Evolutionary conservation across 1,140 invertebrate genomes (phyloP).

Genomic region (Ceratosolen solmsi): DNA sequence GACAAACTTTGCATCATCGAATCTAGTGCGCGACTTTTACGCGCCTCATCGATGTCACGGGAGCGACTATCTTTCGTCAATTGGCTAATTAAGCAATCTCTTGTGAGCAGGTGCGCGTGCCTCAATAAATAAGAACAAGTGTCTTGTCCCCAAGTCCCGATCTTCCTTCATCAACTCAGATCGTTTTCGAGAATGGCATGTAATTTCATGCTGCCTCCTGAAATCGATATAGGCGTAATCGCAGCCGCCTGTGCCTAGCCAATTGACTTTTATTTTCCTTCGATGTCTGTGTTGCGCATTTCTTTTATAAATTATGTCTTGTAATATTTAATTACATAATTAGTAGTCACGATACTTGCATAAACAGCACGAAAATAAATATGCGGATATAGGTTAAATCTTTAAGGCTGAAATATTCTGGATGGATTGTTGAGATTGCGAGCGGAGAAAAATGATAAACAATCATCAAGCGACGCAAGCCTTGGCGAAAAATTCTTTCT

Average conservation of each 20-base stretch:
- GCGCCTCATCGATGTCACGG: too few species aligned
- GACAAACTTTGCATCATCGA: constrained; percentile 9
- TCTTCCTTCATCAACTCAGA: neutral
- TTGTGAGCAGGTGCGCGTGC: neutral
- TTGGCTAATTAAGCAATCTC: constrained; percentile 43
- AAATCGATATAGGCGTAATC: constrained; percentile 13
- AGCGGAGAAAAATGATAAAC: neutral
- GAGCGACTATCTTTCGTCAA: neutral
- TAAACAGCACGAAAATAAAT: neutral
- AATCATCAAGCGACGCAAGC: neutral
- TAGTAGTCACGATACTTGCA: neutral
- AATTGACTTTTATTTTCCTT: constrained; percentile 4
- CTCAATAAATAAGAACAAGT: neutral
- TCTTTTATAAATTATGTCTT: neutral
- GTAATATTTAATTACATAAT: constrained; percentile 37
- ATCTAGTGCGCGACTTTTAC: neutral
- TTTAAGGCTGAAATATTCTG: neutral
- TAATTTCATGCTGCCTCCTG: constrained; percentile 35
- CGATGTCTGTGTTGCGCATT: neutral
- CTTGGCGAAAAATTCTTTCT: neutral
- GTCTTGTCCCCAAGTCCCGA: neutral
- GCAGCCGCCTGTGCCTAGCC: neutral
- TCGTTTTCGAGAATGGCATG: constrained; percentile 28
- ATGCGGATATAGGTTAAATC: too few species aligned
- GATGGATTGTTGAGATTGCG: neutral